Percentiles rank a stretch among this genome's conserved stretches.
Conservation (phyloP, 2,888 invertebrate species). For the Drosophila infuscata region DNA sequence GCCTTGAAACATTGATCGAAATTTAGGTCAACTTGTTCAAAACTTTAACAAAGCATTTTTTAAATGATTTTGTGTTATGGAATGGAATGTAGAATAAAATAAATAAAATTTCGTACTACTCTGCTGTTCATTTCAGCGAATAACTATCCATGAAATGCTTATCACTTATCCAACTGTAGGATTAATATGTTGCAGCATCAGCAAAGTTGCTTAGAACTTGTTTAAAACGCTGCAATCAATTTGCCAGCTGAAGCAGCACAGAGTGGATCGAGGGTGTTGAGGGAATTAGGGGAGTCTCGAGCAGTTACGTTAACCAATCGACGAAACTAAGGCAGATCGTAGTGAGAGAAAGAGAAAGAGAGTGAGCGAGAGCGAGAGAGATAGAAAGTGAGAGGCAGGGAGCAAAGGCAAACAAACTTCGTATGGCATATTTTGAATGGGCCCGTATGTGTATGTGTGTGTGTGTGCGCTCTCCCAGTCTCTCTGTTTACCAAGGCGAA, state of each 20-base stretch:
- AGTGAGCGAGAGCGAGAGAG: conserved; percentile 21
- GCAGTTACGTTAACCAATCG: conserved; percentile 41
- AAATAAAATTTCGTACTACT: not conserved
- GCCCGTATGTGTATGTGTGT: conserved; percentile 1
- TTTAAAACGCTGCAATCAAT: conserved; percentile 12
- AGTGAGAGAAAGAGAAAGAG: conserved; percentile 2
- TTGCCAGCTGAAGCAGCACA: not conserved
- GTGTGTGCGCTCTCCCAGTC: conserved; percentile 14
- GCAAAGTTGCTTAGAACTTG: conserved; percentile 14
- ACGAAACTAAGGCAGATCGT: conserved; percentile 29
- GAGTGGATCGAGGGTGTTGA: not conserved
- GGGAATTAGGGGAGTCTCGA: conserved; percentile 18
- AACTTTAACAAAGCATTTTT: not conserved
- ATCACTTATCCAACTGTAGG: conserved; percentile 12
- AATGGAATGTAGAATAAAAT: not conserved
- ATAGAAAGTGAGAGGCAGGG: not conserved
- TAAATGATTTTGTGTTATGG: not conserved
- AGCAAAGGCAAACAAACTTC: conserved; percentile 7
- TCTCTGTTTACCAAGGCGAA: not conserved
- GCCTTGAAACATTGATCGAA: conserved; percentile 2
- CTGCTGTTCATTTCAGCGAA: not conserved
- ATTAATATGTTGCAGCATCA: conserved; percentile 17
- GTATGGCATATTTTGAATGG: conserved; percentile 6
- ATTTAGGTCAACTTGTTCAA: conserved; percentile 1
- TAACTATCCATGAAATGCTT: not conserved